Base-by-base conservation (phyloP, 2,797 vertebrate genomes). In the Apogon talboti region DNA sequence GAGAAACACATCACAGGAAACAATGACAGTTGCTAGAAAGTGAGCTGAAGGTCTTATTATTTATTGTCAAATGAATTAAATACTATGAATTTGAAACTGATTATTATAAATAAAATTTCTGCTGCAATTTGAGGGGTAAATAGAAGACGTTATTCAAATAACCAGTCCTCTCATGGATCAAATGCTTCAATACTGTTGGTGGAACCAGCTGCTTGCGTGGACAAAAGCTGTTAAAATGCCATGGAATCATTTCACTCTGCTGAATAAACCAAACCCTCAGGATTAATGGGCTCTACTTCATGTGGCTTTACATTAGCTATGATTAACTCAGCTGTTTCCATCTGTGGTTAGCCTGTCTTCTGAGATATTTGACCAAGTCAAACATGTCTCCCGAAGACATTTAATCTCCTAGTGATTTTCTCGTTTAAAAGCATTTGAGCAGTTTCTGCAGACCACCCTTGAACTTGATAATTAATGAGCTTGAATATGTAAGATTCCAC, bases 181-280 rank as follows among this genome's bases (percentile, higher is more conserved):
- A 41, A 50, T 3, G 16, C 49, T 43, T 54, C 66, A 19, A 59
- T 71, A 77, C 16, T 81, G 58, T 41, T 60, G 70, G 79, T 78
- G 61, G 68, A 78, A 81, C 78, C 50, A 0, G 37, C 73, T 24
- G 68, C 76, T 62, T 74, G 43, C 2, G 37, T 38, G 79, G 77
- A 62, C 78, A 77, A 59, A 82, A 58, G 19, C 19, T 88, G 64
- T 71, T 45, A 56, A 35, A 63, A 48, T 62, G 54, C 61, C 76
- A 78, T 44, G 6, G 66, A 88, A 77, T 72, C 63, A 66, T 66
- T 24, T 53, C 33, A 60, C 8, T 43, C 54, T 14, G 47, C 69
- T 65, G 68, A 67, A 58, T 71, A 18, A 71, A 72, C 21, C 57
- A 11, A 2, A 0, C 40, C 40, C 45, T 50, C 76, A 11, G 35